These are phyloP conservation scores for Phyto melanocephala DNA, from an alignment of 2,888 invertebrate genomes.

Conservation along the genomic window DNA sequence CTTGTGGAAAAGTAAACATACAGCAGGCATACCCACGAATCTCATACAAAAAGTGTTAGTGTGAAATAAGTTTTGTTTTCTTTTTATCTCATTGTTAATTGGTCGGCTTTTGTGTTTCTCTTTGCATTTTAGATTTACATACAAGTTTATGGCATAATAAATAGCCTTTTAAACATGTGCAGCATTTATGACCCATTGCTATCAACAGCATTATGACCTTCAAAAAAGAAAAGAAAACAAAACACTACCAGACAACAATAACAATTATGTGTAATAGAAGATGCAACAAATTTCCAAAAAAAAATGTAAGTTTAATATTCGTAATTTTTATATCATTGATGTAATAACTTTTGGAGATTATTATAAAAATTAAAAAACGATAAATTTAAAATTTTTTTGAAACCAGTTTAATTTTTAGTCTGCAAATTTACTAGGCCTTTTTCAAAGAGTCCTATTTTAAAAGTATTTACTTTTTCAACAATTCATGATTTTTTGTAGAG, in stretches of 20 bases:
- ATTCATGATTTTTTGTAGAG: too few relatives aligned
- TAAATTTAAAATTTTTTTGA: neutral
- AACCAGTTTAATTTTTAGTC: too few relatives aligned
- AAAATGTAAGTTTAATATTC: neutral
- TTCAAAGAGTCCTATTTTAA: too few relatives aligned
- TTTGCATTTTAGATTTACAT: slow-evolving; percentile 4
- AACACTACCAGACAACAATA: neutral
- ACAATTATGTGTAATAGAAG: neutral
- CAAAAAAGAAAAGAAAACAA: neutral
- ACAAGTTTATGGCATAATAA: slow-evolving; percentile 40
- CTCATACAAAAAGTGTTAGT: neutral
- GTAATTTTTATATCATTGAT: neutral
- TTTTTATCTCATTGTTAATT: slow-evolving; percentile 12
- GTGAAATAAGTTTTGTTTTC: slow-evolving; percentile 37
- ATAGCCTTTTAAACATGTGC: slow-evolving; percentile 29
- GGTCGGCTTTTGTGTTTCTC: neutral
- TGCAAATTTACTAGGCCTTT: too few relatives aligned
- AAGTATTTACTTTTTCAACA: too few relatives aligned
- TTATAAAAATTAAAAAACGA: neutral
- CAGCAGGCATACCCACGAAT: neutral
- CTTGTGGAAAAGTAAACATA: slow-evolving; percentile 5
- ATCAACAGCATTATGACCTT: slow-evolving; percentile 45
- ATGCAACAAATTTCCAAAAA: neutral
- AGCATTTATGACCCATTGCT: slow-evolving; percentile 38
- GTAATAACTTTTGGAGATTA: neutral